Evolutionary conservation across 2,797 vertebrate species (phyloP).

Genomic region (Rhodeus uyekii): DNA sequence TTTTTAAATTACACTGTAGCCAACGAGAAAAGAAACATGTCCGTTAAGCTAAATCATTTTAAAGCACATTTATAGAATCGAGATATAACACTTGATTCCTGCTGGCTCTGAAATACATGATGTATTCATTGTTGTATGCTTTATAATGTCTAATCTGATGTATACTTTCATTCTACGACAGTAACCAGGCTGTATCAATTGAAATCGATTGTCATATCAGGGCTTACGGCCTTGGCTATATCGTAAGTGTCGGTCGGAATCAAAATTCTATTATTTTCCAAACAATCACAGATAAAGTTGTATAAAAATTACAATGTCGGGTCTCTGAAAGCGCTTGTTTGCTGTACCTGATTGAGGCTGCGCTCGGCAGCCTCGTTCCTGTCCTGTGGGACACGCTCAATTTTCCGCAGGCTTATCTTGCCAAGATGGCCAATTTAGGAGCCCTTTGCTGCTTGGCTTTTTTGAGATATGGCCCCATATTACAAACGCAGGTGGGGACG

Average conservation of each 20-base stretch:
- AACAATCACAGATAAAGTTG: slow-evolving; percentile 40
- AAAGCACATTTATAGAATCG: not conserved
- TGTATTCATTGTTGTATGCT: not conserved
- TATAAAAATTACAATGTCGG: slow-evolving; percentile 30
- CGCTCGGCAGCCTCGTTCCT: not conserved
- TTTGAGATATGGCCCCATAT: slow-evolving; percentile 24
- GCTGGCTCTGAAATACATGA: not conserved
- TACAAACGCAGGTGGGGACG: slow-evolving; percentile 2
- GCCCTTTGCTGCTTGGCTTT: slow-evolving; percentile 34
- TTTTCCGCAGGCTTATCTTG: slow-evolving; percentile 42
- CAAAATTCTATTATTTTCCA: slow-evolving; percentile 41
- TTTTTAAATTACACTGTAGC: not conserved
- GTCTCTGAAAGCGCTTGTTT: slow-evolving; percentile 35
- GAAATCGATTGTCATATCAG: slow-evolving; percentile 31
- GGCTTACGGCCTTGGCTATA: slow-evolving; percentile 5
- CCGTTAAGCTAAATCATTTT: not conserved
- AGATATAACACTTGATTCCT: not conserved
- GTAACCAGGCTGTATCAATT: slow-evolving; percentile 21
- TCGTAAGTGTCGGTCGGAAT: slow-evolving; percentile 41
- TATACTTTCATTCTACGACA: not conserved
- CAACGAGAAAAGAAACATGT: not conserved
- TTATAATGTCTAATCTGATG: slow-evolving; percentile 2
- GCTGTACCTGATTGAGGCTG: slow-evolving; percentile 34
- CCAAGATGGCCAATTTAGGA: slow-evolving; percentile 36
- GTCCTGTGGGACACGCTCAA: slow-evolving; percentile 37